phyloP scores from a whole-genome alignment of 2,113 vertebrate species.

The Dinomys branickii region DNA sequence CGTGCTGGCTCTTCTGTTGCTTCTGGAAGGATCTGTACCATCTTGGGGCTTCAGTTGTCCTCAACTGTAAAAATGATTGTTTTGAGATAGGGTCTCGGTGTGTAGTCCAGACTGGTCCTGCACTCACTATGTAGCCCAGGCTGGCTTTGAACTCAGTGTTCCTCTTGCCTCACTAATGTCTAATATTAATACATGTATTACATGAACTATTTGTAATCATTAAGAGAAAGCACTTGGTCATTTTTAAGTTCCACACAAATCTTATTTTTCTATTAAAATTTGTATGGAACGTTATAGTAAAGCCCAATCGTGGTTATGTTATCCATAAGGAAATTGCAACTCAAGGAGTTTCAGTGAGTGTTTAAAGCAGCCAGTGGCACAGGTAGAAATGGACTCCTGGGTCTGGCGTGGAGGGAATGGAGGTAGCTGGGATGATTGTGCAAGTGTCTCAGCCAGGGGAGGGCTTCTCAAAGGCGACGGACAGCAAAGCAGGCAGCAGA shows the following conservation, averaged over 20 bases:
- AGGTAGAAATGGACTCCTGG: not conserved
- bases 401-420: not conserved
- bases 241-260: conserved; percentile 3
- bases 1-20: not conserved
- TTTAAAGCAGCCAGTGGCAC: not conserved
- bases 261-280: not conserved
- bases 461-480: not conserved
- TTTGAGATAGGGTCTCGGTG: not conserved
- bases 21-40: not conserved
- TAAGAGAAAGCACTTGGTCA: not conserved
- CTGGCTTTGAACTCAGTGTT: not conserved
- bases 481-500: not conserved
- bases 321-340: not conserved
- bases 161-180: not conserved
- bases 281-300: conserved; percentile 10
- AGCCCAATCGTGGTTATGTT: not conserved
- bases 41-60: not conserved
- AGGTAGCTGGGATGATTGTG: not conserved
- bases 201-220: not conserved
- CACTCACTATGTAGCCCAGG: not conserved
- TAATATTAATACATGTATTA: not conserved
- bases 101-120: not conserved
- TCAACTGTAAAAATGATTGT: not conserved
- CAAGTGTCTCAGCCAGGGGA: not conserved
- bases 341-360: not conserved